Conservation (phyloP, 2,888 invertebrate species). For the Conistra vaccinii region DNA sequence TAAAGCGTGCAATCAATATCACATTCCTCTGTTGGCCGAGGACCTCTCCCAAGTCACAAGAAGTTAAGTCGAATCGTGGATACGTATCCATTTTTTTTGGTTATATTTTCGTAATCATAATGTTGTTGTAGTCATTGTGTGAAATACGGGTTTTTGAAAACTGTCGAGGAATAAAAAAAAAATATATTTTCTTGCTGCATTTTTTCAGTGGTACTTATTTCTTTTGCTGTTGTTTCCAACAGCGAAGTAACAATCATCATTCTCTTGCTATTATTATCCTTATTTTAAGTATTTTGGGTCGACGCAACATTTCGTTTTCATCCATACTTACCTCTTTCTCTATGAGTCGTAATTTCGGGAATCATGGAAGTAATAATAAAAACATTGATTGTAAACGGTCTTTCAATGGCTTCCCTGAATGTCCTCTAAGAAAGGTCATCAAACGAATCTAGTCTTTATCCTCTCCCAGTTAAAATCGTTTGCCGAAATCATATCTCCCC, state of each 20-base stretch:
- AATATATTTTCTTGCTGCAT: not conserved
- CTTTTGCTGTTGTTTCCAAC: too few species aligned
- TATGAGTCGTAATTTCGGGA: too few species aligned
- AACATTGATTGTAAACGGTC: not conserved
- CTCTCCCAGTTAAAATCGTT: slow-evolving; percentile 10
- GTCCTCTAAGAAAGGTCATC: not conserved
- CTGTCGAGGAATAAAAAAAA: not conserved
- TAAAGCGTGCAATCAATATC: slow-evolving; percentile 47
- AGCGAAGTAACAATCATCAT: too few species aligned
- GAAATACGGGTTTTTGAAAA: not conserved
- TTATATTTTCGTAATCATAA: not conserved
- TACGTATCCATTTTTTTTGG: not conserved
- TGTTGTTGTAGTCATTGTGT: not conserved
- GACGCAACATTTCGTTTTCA: too few species aligned
- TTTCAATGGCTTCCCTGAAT: not conserved
- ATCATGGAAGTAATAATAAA: not conserved
- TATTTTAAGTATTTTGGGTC: too few species aligned
- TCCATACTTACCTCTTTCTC: too few species aligned
- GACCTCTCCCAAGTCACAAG: not conserved
- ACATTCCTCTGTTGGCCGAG: slow-evolving; percentile 12
- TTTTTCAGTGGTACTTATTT: not conserved
- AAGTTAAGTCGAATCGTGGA: not conserved
- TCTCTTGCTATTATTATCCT: too few species aligned
- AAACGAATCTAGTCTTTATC: slow-evolving; percentile 26
- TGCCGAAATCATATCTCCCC: slow-evolving; percentile 3